Evolutionary conservation across 2,797 vertebrate species (phyloP), one percentile per base, ranked within the genome.

Genomic region (Cephalopachus bancanus): DNA sequence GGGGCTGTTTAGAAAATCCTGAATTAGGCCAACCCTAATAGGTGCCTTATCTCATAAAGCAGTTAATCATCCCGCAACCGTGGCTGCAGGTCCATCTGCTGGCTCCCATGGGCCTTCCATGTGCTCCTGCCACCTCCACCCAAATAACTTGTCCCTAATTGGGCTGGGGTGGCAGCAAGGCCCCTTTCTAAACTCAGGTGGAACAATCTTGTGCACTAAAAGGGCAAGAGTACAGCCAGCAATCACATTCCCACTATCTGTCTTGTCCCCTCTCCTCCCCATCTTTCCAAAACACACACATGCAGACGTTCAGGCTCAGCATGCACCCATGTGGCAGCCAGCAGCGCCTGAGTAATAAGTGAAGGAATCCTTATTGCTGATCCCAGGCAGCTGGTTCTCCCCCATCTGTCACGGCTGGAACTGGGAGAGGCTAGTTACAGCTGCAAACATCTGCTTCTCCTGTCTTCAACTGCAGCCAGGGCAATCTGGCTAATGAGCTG

Each of bases 31-130:
- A 75, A 72, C 62, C 86, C 67, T 95, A 89, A 93, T 95, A 95
- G 95, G 85, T 49, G 6, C 92, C 89, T 95, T 72, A 44, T 91
- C 97, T 95, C 93, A 95, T 97, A 97, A 98, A 96, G 78, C 91
- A 89, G 85, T 92, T 96, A 95, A 95, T 97, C 95, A 89, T 75
- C 75, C 92, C 83, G 92, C 86, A 37, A 19, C 17, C 17, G 80
- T 92, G 95, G 87, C 88, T 80, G 28, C 75, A 19, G 84, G 92
- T 90, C 96, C 83, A 60, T 92, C 96, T 87, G 69, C 81, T 86
- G 89, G 81, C 88, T 96, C 92, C 86, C 95, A 94, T 14, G 0
- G 71, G 83, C 86, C 71, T 49, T 62, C 26, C 1, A 74, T 51
- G 72, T 15, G 11, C 62, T 78, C 80, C 65, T 15, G 60, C 87